These are phyloP conservation scores for Hymenopus coronatus DNA, from an alignment of 2,888 invertebrate genomes.

Conservation along the genomic window DNA sequence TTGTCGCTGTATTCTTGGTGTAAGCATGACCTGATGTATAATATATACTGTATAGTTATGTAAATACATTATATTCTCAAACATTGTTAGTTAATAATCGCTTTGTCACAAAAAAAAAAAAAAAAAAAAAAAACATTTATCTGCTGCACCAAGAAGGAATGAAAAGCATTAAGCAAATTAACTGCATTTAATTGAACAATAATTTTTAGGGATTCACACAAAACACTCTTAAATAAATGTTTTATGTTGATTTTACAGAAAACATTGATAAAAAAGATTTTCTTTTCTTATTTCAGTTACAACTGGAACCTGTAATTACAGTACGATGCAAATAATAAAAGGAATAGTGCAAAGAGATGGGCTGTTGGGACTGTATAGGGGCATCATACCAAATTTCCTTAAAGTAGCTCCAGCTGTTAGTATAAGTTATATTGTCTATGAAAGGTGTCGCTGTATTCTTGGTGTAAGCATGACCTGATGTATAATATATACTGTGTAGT, in stretches of 20 bases:
- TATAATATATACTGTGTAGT: not conserved
- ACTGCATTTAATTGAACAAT: too few relatives aligned
- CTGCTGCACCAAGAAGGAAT: too few relatives aligned
- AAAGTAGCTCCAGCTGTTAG: constrained; percentile 97
- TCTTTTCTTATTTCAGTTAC: constrained; percentile 41
- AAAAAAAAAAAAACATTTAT: too few relatives aligned
- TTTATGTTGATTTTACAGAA: too few relatives aligned
- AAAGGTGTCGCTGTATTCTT: constrained; percentile 82
- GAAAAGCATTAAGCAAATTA: too few relatives aligned
- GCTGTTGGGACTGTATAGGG: constrained; percentile 86
- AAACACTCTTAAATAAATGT: too few relatives aligned
- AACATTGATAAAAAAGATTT: too few relatives aligned
- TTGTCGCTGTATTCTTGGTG: constrained; percentile 83
- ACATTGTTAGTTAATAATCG: not conserved
- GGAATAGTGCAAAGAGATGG: constrained; percentile 88
- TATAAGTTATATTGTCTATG: constrained; percentile 98
- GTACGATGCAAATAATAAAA: constrained; percentile 78
- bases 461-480: constrained; percentile 92
- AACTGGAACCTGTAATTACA: constrained; percentile 41
- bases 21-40: constrained; percentile 82
- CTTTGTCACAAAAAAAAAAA: not conserved
- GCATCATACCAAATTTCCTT: constrained; percentile 97
- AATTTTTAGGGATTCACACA: too few relatives aligned
- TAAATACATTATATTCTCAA: not conserved
- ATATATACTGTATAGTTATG: not conserved